phyloP scores from a whole-genome alignment of 2,888 invertebrate species.

The Pelosia muscerda region DNA sequence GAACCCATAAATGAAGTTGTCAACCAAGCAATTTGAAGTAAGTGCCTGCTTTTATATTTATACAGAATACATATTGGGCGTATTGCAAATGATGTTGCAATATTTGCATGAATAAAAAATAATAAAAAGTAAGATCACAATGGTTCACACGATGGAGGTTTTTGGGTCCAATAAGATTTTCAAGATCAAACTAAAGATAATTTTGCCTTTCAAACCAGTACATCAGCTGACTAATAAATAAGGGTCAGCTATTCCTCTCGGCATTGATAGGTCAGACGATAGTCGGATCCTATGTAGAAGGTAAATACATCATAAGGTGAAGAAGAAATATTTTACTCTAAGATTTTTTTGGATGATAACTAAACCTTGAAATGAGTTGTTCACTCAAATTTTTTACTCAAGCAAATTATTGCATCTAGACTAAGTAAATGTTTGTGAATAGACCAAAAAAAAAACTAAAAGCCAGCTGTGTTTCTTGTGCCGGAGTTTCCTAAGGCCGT shows the following conservation, averaged over 20 bases:
- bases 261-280: not conserved
- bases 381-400: too few species aligned
- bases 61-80: not conserved
- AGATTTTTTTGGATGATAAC: too few species aligned
- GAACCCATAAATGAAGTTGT: constrained; percentile 48
- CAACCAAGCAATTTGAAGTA: constrained; percentile 48
- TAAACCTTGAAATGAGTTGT: too few species aligned
- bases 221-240: not conserved
- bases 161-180: not conserved
- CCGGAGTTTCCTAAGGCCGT: too few species aligned
- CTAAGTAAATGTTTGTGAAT: too few species aligned
- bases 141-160: not conserved
- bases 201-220: not conserved
- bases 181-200: too few species aligned
- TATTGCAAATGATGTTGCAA: not conserved
- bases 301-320: too few species aligned
- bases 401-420: too few species aligned
- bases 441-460: too few species aligned
- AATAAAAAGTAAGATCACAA: not conserved
- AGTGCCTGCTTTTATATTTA: constrained; percentile 8
- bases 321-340: too few species aligned
- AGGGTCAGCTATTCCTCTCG: not conserved
- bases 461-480: too few species aligned
- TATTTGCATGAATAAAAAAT: not conserved
- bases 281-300: not conserved